Evolutionary conservation across 2,888 invertebrate genomes (phyloP).

Genomic region (Neocrepidodera transversa): DNA sequence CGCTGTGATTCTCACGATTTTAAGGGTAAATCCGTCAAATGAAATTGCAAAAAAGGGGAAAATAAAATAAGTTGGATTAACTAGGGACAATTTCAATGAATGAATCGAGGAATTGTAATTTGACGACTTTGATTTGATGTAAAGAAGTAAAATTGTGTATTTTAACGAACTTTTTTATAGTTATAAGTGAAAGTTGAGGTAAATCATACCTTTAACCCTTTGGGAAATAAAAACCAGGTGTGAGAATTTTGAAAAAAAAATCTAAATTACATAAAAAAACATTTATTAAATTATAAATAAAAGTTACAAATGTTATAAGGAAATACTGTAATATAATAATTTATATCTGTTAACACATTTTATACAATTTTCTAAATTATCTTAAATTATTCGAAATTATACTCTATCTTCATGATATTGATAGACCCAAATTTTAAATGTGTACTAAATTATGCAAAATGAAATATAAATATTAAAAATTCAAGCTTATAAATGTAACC

Average conservation of each 20-base stretch:
- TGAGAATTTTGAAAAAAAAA: too few relatives aligned
- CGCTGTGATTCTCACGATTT: conserved; percentile 50
- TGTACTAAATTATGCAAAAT: too few relatives aligned
- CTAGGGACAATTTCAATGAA: background rate
- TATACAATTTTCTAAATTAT: too few relatives aligned
- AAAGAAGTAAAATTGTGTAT: background rate
- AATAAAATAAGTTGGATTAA: background rate
- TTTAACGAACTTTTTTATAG: background rate
- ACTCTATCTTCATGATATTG: too few relatives aligned
- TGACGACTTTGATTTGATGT: background rate
- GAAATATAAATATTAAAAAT: too few relatives aligned
- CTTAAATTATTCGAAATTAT: too few relatives aligned
- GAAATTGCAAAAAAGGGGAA: conserved; percentile 18
- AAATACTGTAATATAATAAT: too few relatives aligned
- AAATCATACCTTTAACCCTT: background rate
- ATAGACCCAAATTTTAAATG: too few relatives aligned
- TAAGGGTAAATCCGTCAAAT: conserved; percentile 31
- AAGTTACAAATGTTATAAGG: too few relatives aligned
- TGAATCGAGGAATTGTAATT: background rate
- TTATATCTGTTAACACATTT: too few relatives aligned
- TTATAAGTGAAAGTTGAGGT: background rate
- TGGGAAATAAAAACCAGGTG: background rate
- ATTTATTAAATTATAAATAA: too few relatives aligned
- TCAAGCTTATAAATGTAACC: too few relatives aligned
- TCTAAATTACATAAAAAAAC: background rate